Base-by-base conservation (phyloP, 2,113 vertebrate genomes). In the Phyllostomus discolor region DNA sequence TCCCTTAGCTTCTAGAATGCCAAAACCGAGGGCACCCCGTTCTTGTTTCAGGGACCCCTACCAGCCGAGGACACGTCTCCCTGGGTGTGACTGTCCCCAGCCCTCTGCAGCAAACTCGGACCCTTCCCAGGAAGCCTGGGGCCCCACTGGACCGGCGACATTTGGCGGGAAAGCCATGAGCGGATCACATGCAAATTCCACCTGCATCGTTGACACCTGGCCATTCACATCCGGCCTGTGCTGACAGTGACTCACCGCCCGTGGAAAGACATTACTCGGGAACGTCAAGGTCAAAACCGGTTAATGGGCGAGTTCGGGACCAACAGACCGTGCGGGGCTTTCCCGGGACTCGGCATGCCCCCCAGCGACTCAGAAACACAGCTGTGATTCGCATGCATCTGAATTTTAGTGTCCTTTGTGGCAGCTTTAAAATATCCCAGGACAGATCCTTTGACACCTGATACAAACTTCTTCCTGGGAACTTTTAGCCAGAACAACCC, bases 171-270 rank as follows among this genome's bases (percentile, higher is more conserved):
- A 52, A 88, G 70, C 86, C 70, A 20, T 43, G 67, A 84, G 64
- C 50, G 67, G 89, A 79, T 76, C 15, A 75, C 10, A 50, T 0
- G 94, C 78, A 81, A 83, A 80, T 41, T 6, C 62, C 86, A 50
- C 57, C 86, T 84, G 59, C 16, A 16, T 88, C 17, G 1, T 12
- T 66, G 64, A 50, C 43, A 52, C 96, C 78, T 50, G 76, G 92
- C 86, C 46, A 78, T 26, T 43, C 66, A 73, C 75, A 64, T 24
- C 28, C 31, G 19, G 20, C 41, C 69, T 0, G 66, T 38, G 52
- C 62, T 85, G 76, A 95, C 76, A 94, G 73, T 75, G 69, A 95
- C 78, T 97, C 92, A 95, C 52, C 59, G 78, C 70, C 91, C 91
- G 16, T 78, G 95, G 89, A 88, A 94, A 86, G 73, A 94, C 52